Evolutionary conservation across 1,140 invertebrate genomes (phyloP).

Genomic region (Pseudomyrmex cubaensis): DNA sequence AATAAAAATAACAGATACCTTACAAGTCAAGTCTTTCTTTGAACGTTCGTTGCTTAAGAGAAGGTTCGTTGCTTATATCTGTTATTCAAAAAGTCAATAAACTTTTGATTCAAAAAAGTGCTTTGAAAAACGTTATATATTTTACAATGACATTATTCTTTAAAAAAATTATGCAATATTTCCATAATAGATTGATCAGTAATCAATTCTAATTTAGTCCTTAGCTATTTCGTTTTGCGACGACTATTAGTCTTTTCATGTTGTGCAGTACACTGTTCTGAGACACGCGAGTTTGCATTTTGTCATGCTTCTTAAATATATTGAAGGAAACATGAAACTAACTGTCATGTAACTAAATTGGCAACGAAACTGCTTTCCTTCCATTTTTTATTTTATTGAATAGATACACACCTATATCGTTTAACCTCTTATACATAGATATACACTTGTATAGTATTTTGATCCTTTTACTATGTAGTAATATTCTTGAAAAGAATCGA

Average conservation of each 20-base stretch:
- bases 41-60: constrained; percentile 60
- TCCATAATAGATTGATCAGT: background rate
- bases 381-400: constrained; percentile 7
- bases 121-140: background rate
- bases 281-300: constrained; percentile 40
- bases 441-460: background rate
- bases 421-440: background rate
- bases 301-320: background rate
- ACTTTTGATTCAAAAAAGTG: too few species aligned
- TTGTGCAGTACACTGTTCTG: constrained; percentile 9
- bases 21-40: constrained; percentile 29
- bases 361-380: background rate
- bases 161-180: background rate
- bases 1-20: constrained; percentile 70
- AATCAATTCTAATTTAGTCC: constrained; percentile 11
- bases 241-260: constrained; percentile 1
- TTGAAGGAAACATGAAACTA: constrained; percentile 26
- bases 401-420: background rate
- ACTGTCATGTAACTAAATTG: constrained; percentile 49
- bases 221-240: constrained; percentile 4
- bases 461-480: background rate
- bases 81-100: background rate
- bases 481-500: background rate
- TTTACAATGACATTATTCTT: constrained; percentile 2
- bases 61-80: constrained; percentile 61